Conservation (phyloP, 2,113 vertebrate genomes). For the Phasianus colchicus region DNA sequence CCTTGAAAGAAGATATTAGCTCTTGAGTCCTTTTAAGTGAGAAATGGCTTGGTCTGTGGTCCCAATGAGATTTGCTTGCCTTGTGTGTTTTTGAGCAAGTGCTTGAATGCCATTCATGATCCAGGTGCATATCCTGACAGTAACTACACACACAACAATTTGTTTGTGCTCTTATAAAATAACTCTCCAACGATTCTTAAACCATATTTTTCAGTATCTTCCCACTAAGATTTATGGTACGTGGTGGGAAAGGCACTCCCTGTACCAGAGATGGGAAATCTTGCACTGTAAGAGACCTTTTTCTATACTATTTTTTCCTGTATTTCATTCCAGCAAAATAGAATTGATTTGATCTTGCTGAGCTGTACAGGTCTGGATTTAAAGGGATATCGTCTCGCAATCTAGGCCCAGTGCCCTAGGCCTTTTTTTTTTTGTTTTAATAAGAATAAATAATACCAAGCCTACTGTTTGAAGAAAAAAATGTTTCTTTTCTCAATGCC, state of each 20-base stretch:
- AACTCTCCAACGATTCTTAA: not conserved
- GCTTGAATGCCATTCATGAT: not conserved
- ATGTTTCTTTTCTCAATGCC: not conserved
- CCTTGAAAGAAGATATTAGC: conserved; percentile 79
- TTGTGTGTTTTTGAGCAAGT: conserved; percentile 41
- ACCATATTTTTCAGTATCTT: not conserved
- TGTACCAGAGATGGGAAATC: not conserved
- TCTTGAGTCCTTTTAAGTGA: conserved; percentile 53
- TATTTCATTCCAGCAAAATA: not conserved
- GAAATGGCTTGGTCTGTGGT: conserved; percentile 58
- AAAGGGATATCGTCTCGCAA: conserved; percentile 2
- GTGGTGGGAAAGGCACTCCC: not conserved
- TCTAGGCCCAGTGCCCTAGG: not conserved
- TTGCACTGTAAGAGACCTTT: not conserved
- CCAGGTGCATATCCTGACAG: not conserved
- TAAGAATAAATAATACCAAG: conserved; percentile 29
- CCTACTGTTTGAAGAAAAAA: not conserved
- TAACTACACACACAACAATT: not conserved
- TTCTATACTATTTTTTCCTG: conserved; percentile 62
- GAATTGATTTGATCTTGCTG: conserved; percentile 17
- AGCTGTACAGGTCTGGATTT: conserved; percentile 13
- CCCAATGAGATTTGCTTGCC: conserved; percentile 50
- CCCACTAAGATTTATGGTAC: not conserved
- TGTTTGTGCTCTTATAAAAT: not conserved
- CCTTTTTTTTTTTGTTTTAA: conserved; percentile 24